These are phyloP conservation scores for Apantesis nais DNA, from an alignment of 2,888 invertebrate genomes.

Conservation along the genomic window DNA sequence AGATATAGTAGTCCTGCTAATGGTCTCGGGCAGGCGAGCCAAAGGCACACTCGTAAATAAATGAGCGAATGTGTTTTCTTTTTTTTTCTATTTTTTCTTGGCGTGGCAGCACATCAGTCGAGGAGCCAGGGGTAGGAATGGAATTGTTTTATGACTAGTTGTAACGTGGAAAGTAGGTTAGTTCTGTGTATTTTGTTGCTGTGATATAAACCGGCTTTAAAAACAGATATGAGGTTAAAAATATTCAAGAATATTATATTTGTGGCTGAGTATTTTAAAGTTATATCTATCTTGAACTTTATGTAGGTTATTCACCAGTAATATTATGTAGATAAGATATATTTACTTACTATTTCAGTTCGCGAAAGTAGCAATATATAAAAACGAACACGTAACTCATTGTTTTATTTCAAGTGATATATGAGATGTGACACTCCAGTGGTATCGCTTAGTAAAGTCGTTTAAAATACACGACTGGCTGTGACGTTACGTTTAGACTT, in stretches of 20 bases:
- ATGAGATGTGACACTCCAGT: too few species aligned
- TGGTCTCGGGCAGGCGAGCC: constrained; percentile 67
- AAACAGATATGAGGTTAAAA: constrained; percentile 28
- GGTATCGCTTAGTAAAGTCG: too few species aligned
- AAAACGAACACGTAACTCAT: too few species aligned
- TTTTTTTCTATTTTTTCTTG: constrained; percentile 61
- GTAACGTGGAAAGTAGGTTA: constrained; percentile 51
- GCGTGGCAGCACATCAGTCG: constrained; percentile 44
- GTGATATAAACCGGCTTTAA: constrained; percentile 36
- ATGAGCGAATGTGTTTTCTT: constrained; percentile 69
- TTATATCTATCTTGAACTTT: neutral
- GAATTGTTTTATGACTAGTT: constrained; percentile 55
- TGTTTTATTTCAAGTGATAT: too few species aligned
- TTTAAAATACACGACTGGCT: too few species aligned
- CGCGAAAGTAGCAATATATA: neutral
- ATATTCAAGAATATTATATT: constrained; percentile 7
- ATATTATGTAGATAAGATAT: neutral
- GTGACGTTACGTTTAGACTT: too few species aligned
- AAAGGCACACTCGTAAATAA: constrained; percentile 75
- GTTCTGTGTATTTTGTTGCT: constrained; percentile 41
- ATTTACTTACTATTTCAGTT: neutral
- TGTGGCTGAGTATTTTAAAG: neutral
- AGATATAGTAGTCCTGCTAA: constrained; percentile 69
- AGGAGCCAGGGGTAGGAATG: constrained; percentile 42
- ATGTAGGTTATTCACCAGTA: neutral